A percentile compares a stretch with the other conserved stretches of the same genome.
Evolutionary conservation across 1,140 invertebrate species (phyloP).

Genomic region (Zaprionus davidi): DNA sequence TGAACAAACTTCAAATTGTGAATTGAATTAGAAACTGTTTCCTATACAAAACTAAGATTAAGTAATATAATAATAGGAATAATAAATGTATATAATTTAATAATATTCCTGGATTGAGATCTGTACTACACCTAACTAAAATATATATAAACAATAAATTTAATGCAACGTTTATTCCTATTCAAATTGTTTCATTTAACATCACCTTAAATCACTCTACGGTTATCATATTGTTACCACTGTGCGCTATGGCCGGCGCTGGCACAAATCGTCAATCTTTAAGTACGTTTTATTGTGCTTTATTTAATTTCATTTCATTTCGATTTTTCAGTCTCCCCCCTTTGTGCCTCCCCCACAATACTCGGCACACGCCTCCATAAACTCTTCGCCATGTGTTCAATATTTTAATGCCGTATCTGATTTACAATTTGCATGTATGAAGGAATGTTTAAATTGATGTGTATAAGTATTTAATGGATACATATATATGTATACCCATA

Average conservation of each 20-base stretch:
- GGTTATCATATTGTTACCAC: neutral
- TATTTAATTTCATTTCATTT: slow-evolving; percentile 74
- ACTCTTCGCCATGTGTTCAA: slow-evolving; percentile 73
- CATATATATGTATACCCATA: slow-evolving; percentile 9
- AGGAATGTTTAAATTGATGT: slow-evolving; percentile 41
- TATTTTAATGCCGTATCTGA: slow-evolving; percentile 80
- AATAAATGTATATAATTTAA: neutral
- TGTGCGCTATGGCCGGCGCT: slow-evolving; percentile 22
- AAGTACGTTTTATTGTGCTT: slow-evolving; percentile 81
- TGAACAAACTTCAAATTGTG: neutral
- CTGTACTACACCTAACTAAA: neutral
- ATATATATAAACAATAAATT: too few relatives aligned
- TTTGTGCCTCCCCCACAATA: neutral
- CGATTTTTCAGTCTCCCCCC: slow-evolving; percentile 34
- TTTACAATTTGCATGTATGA: slow-evolving; percentile 75
- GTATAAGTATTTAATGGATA: slow-evolving; percentile 46
- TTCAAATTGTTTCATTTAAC: neutral
- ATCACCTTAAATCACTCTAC: neutral
- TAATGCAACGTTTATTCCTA: neutral
- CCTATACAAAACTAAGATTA: neutral
- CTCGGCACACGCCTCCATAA: slow-evolving; percentile 23
- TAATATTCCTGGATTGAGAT: neutral
- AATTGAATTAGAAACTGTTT: too few relatives aligned
- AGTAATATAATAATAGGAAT: too few relatives aligned
- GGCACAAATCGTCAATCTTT: slow-evolving; percentile 67